Conservation (phyloP, 2,888 invertebrate species). For the Eupithecia vulgata region DNA sequence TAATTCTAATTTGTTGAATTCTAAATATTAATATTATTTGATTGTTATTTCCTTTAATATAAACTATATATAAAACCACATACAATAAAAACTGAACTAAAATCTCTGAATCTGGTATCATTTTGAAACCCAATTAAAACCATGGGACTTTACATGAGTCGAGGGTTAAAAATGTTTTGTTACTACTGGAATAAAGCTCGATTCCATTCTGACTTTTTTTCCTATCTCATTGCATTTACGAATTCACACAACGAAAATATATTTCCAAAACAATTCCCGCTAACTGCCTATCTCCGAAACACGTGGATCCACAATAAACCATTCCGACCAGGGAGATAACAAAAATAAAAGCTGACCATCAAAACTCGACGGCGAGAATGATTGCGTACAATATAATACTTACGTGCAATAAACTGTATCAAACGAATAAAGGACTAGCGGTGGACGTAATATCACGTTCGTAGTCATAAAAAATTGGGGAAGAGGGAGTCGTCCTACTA, state of each 20-base stretch:
- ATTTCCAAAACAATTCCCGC: conserved; percentile 22
- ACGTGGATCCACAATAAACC: conserved; percentile 32
- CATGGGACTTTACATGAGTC: not conserved
- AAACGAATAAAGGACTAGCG: conserved; percentile 72
- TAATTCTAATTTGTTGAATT: no score
- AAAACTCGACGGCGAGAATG: conserved; percentile 50
- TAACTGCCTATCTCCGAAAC: conserved; percentile 22
- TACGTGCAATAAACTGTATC: conserved; percentile 71
- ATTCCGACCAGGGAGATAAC: conserved; percentile 38
- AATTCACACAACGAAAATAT: conserved; percentile 12
- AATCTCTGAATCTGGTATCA: not conserved
- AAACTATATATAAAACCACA: no score
- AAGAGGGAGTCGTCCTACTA: not conserved
- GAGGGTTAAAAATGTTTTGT: not conserved
- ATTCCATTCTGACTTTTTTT: not conserved
- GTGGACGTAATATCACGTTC: conserved; percentile 71
- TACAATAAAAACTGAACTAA: no score
- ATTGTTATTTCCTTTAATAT: no score
- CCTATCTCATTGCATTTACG: conserved; percentile 11
- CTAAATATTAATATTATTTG: no score
- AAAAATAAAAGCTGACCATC: conserved; percentile 44
- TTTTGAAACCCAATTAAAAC: not conserved
- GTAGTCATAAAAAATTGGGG: conserved; percentile 68
- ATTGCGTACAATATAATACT: conserved; percentile 65
- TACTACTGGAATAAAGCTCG: not conserved